phyloP scores from a whole-genome alignment of 2,797 vertebrate species.

The Mionectes olivaceus region DNA sequence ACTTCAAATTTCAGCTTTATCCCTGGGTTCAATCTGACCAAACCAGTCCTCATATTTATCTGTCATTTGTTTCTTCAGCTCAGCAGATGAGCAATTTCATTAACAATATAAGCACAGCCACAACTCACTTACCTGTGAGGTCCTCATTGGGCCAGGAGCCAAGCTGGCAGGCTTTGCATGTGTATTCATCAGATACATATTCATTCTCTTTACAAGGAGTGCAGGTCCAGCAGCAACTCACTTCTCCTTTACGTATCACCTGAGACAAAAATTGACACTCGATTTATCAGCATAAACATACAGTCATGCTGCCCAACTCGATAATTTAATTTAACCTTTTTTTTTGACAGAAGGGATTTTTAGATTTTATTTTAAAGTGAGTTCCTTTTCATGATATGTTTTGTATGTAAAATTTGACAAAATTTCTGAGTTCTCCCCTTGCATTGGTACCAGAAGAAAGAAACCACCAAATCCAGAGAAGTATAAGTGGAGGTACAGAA shows the following conservation, averaged over 20 bases:
- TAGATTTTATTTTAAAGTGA: neutral
- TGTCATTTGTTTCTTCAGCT: neutral
- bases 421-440: neutral
- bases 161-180: constrained; percentile 92
- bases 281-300: neutral
- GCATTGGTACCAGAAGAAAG: neutral
- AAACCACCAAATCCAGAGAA: neutral
- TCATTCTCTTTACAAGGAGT: constrained; percentile 98
- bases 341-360: neutral
- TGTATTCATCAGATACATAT: constrained; percentile 95
- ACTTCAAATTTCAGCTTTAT: neutral
- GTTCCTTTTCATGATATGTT: neutral
- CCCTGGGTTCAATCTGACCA: rapidly evolving
- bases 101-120: neutral
- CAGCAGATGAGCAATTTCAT: neutral
- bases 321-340: neutral
- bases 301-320: neutral
- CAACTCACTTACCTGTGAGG: constrained; percentile 87
- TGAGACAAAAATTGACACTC: constrained; percentile 57
- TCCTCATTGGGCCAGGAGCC: constrained; percentile 94
- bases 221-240: constrained; percentile 99
- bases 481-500: neutral
- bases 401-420: neutral
- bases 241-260: constrained; percentile 99
- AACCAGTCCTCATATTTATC: neutral